A percentile compares a stretch with the other conserved stretches of the same genome.
Evolutionary conservation across 2,888 invertebrate species (phyloP).

Genomic region (Cryptus armator): DNA sequence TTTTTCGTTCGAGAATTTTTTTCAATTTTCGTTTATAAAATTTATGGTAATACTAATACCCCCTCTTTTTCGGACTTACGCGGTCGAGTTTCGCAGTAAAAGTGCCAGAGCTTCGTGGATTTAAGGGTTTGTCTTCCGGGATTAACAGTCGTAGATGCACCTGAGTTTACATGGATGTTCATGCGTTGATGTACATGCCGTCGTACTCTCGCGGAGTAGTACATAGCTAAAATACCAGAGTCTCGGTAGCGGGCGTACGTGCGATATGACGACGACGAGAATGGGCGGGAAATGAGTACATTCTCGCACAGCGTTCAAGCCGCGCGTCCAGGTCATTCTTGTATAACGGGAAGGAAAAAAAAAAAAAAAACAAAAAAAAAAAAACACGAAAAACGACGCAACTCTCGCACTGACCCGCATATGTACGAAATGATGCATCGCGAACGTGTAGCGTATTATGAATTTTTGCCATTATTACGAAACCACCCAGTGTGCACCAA

Average conservation of each 20-base stretch:
- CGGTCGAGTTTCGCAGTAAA: too few relatives aligned
- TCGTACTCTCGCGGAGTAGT: not conserved
- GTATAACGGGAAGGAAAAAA: conserved; percentile 14
- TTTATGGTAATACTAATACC: too few relatives aligned
- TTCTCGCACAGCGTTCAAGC: not conserved
- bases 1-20: too few relatives aligned
- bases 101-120: not conserved
- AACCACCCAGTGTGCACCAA: conserved; percentile 14
- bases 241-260: not conserved
- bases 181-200: not conserved
- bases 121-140: not conserved
- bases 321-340: not conserved
- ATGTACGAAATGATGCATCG: conserved; percentile 75
- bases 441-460: conserved; percentile 73
- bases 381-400: too few relatives aligned
- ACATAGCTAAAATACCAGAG: not conserved
- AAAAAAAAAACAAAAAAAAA: conserved; percentile 36
- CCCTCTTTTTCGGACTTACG: too few relatives aligned
- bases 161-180: not conserved
- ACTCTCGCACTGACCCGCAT: conserved; percentile 72
- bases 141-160: not conserved
- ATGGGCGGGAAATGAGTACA: not conserved
- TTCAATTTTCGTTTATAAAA: too few relatives aligned
- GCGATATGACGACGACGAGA: conserved; percentile 16
- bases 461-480: conserved; percentile 75